A percentile compares a stretch with the other conserved stretches of the same genome.
These are phyloP conservation scores for Drosophila quadrilineata DNA, from an alignment of 1,140 invertebrate genomes.

Conservation along the genomic window DNA sequence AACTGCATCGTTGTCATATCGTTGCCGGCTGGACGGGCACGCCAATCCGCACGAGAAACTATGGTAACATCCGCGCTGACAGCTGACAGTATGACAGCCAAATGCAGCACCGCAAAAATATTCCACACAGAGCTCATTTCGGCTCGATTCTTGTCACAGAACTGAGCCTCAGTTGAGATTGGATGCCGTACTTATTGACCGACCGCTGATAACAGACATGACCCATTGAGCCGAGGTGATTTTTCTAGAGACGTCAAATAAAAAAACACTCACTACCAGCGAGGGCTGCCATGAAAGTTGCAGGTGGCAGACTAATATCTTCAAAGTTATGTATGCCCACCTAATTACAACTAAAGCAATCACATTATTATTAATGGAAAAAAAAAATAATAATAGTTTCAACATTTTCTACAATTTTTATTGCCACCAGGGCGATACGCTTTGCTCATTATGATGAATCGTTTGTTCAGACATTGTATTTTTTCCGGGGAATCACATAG, in stretches of 20 bases:
- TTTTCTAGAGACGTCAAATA: constrained; percentile 27
- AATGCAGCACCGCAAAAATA: background rate
- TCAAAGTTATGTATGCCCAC: background rate
- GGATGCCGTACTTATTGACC: constrained; percentile 33
- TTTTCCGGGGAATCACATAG: constrained; percentile 20
- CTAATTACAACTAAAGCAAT: background rate
- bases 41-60: constrained; percentile 82
- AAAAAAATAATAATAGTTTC: no score
- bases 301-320: no score
- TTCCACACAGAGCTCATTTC: constrained; percentile 38
- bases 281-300: background rate
- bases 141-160: constrained; percentile 1
- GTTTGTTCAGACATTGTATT: background rate
- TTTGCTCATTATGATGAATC: constrained; percentile 11
- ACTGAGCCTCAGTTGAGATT: constrained; percentile 30
- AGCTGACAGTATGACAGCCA: constrained; percentile 10
- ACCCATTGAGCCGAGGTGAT: constrained; percentile 22
- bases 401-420: background rate
- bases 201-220: constrained; percentile 44
- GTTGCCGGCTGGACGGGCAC: constrained; percentile 82
- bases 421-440: no score
- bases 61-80: constrained; percentile 42
- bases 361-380: background rate
- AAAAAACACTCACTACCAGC: background rate
- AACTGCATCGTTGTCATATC: constrained; percentile 74